These are phyloP conservation scores for Alviniconcha marisindica DNA, from an alignment of 1,140 invertebrate genomes.

Conservation along the genomic window DNA sequence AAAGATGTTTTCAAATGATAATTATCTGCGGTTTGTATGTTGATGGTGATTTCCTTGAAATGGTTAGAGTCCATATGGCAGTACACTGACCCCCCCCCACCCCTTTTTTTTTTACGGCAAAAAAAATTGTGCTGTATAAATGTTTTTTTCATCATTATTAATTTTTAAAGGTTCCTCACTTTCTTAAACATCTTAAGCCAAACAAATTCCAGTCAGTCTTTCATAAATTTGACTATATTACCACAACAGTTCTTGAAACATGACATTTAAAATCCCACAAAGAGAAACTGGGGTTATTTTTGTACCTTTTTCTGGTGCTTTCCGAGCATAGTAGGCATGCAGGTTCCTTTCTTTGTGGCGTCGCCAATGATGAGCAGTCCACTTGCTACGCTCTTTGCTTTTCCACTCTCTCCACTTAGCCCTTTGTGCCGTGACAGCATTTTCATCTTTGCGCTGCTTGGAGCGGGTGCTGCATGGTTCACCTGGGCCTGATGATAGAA, in stretches of 20 bases:
- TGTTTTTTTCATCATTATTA: too few species aligned
- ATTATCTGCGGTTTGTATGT: too few species aligned
- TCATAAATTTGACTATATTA: background rate
- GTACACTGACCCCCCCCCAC: too few species aligned
- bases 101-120: too few species aligned
- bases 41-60: too few species aligned
- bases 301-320: background rate
- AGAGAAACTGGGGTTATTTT: background rate
- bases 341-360: background rate
- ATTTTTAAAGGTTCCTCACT: background rate
- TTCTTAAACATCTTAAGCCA: too few species aligned
- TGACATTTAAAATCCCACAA: background rate
- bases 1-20: too few species aligned
- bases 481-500: too few species aligned
- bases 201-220: background rate
- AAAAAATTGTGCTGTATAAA: too few species aligned
- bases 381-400: background rate
- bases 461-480: too few species aligned
- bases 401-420: background rate
- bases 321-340: background rate
- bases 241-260: background rate
- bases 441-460: background rate
- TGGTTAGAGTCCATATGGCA: too few species aligned
- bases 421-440: background rate
- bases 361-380: background rate